These are phyloP conservation scores for Leistus spinibarbis DNA, from an alignment of 2,888 invertebrate species.

Conservation along the genomic window DNA sequence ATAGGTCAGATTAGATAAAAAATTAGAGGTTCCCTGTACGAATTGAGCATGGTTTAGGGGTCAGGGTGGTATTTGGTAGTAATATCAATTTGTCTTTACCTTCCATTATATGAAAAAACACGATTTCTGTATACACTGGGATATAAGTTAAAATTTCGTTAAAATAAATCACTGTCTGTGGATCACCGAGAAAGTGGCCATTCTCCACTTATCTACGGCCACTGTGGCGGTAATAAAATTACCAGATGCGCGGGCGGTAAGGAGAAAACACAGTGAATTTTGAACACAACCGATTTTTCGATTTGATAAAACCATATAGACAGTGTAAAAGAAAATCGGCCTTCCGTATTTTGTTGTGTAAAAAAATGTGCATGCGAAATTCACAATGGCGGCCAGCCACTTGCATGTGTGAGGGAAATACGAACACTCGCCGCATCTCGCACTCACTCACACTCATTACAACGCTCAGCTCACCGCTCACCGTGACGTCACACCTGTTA, in stretches of 20 bases:
- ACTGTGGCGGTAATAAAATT: too few relatives aligned
- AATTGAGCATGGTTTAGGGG: too few relatives aligned
- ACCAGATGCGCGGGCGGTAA: too few relatives aligned
- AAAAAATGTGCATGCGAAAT: conserved; percentile 27
- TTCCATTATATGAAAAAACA: conserved; percentile 52
- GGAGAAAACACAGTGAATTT: too few relatives aligned
- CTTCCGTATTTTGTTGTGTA: conserved; percentile 9
- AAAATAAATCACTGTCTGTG: not conserved
- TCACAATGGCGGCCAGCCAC: conserved; percentile 25
- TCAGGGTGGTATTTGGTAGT: not conserved
- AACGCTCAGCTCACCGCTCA: conserved; percentile 20
- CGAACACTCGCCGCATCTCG: not conserved
- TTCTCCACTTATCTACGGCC: not conserved
- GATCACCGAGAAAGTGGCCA: not conserved
- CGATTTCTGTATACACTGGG: not conserved
- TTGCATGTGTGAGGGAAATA: not conserved
- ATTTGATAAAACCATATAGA: conserved; percentile 10
- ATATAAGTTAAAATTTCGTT: not conserved
- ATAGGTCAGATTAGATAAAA: not conserved
- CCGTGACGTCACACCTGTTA: conserved; percentile 10
- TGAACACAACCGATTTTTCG: not conserved
- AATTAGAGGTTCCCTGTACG: not conserved
- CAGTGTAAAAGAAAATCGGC: not conserved
- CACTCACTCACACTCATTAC: conserved; percentile 16
- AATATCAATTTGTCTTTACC: conserved; percentile 48